These are phyloP conservation scores for Seira sanloemensis DNA, from an alignment of 2,888 invertebrate species.

Conservation along the genomic window DNA sequence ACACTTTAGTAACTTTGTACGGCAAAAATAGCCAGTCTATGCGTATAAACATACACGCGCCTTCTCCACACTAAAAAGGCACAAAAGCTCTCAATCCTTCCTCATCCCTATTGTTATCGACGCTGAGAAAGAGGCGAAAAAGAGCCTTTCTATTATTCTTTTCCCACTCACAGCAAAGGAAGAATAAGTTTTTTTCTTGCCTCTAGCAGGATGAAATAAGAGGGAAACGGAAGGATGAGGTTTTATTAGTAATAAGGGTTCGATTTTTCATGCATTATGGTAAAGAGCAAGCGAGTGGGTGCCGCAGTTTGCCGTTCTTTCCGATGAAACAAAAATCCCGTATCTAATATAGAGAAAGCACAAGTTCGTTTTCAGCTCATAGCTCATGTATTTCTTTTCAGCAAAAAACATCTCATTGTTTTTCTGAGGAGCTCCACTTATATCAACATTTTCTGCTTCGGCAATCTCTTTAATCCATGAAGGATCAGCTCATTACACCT, in stretches of 20 bases:
- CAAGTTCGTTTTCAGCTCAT: too few species aligned
- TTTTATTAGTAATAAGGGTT: neutral
- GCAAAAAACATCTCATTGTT: neutral
- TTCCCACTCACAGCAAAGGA: neutral
- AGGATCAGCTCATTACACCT: conserved; percentile 69
- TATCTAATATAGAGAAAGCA: too few species aligned
- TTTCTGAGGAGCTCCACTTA: conserved; percentile 18
- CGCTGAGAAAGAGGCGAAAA: neutral
- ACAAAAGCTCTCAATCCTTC: conserved; percentile 2
- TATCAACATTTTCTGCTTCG: conserved; percentile 44
- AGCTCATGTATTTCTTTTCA: neutral
- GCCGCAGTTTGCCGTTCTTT: too few species aligned
- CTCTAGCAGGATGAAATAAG: neutral
- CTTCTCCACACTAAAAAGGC: neutral
- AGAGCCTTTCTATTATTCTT: neutral
- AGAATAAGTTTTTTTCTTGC: too few species aligned
- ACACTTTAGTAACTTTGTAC: conserved; percentile 8
- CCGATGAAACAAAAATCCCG: too few species aligned
- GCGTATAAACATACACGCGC: neutral
- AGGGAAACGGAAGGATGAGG: neutral
- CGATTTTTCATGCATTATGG: neutral
- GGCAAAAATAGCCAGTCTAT: neutral
- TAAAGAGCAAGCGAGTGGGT: neutral
- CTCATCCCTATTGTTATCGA: neutral
- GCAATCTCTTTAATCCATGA: conserved; percentile 61